Percentiles rank a stretch among this genome's conserved stretches.
Conservation (phyloP, 2,797 vertebrate genomes). For the Momotus momota region DNA sequence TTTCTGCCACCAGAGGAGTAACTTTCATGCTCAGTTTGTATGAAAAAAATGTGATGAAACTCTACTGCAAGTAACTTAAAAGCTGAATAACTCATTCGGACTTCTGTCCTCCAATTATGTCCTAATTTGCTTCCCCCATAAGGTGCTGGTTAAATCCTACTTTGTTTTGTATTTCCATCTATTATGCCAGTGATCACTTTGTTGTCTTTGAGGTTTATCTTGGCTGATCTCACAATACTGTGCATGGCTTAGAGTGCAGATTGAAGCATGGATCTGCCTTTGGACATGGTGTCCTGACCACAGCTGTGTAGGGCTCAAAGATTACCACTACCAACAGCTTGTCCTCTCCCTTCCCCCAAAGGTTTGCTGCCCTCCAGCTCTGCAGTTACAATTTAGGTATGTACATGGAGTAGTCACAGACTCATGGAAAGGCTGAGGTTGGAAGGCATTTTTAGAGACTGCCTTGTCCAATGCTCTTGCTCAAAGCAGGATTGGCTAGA, state of each 20-base stretch:
- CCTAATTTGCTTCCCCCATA: slow-evolving; percentile 4
- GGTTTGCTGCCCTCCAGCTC: not conserved
- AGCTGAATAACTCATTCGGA: slow-evolving; percentile 34
- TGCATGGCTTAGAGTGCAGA: not conserved
- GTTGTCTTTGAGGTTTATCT: not conserved
- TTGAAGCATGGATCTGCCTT: not conserved
- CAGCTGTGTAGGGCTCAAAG: not conserved
- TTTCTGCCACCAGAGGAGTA: slow-evolving; percentile 6
- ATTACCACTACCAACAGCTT: not conserved
- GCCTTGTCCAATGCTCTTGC: not conserved
- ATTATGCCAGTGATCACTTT: not conserved
- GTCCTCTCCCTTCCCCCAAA: not conserved
- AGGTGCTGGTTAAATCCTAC: not conserved
- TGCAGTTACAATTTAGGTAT: not conserved
- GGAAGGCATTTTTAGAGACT: not conserved
- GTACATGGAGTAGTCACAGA: not conserved
- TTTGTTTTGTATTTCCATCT: not conserved
- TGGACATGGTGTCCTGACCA: not conserved
- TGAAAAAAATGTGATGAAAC: slow-evolving; percentile 24
- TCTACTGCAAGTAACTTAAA: slow-evolving; percentile 34
- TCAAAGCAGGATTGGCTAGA: not conserved
- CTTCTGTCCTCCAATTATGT: slow-evolving; percentile 38
- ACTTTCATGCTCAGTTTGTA: slow-evolving; percentile 44
- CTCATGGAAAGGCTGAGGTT: not conserved
- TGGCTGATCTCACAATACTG: not conserved